Evolutionary conservation across 2,797 vertebrate genomes (phyloP).

Genomic region (Ctenosaura bakeri): DNA sequence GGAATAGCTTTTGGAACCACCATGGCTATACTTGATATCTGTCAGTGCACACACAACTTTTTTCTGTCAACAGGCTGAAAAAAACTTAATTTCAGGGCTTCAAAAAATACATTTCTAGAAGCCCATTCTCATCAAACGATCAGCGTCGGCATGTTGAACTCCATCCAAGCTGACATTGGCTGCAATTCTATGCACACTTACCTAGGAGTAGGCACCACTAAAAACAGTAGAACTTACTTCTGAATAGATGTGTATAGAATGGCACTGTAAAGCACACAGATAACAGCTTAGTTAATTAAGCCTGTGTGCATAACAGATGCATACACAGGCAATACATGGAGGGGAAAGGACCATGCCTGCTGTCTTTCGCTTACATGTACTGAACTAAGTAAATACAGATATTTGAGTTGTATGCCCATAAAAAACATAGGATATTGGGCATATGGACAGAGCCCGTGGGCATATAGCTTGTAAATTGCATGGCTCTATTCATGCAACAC

Average conservation of each 20-base stretch:
- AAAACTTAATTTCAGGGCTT: not conserved
- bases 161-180: not conserved
- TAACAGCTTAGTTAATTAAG: too few species aligned
- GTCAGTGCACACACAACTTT: not conserved
- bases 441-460: not conserved
- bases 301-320: too few species aligned
- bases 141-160: not conserved
- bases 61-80: not conserved
- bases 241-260: too few species aligned
- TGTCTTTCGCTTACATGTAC: not conserved
- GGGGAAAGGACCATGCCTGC: too few species aligned
- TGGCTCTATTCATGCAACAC: not conserved
- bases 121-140: not conserved
- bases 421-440: not conserved
- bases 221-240: not conserved
- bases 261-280: too few species aligned
- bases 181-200: not conserved
- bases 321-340: too few species aligned
- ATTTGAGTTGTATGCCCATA: too few species aligned
- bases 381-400: too few species aligned
- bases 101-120: not conserved
- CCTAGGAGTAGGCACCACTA: not conserved
- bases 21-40: not conserved
- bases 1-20: slow-evolving; percentile 2
- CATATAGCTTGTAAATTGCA: not conserved